Conservation (phyloP, 2,113 vertebrate species). For the Eulemur rufifrons region DNA sequence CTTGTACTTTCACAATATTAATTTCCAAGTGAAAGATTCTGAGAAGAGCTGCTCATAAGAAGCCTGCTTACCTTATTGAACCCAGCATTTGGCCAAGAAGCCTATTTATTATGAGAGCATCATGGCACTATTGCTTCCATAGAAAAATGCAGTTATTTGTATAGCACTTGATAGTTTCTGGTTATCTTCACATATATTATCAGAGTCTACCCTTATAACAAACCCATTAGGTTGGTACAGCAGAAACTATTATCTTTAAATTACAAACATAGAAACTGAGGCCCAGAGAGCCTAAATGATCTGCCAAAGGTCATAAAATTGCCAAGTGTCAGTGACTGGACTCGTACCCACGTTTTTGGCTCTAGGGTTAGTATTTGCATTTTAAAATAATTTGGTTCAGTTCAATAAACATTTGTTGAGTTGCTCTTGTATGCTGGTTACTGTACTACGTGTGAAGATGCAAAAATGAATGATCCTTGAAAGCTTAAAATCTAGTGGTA, state of each 20-base stretch:
- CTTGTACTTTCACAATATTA: not conserved
- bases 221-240: not conserved
- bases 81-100: not conserved
- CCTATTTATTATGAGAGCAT: not conserved
- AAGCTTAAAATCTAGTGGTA: not conserved
- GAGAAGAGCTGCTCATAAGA: not conserved
- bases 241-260: not conserved
- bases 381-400: not conserved
- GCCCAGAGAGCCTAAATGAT: not conserved
- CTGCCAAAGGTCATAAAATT: not conserved
- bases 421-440: not conserved
- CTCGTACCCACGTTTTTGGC: not conserved
- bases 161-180: not conserved
- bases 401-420: not conserved
- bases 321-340: not conserved
- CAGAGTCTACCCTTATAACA: not conserved
- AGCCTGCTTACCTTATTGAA: not conserved
- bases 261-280: not conserved
- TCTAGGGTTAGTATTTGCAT: not conserved
- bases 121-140: not conserved
- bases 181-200: not conserved
- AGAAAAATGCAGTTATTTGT: not conserved
- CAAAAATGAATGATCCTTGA: not conserved
- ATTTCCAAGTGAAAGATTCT: conserved; percentile 18
- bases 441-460: not conserved